Base-by-base conservation (phyloP, 2,113 vertebrate species). In the Nycticebus coucang region DNA sequence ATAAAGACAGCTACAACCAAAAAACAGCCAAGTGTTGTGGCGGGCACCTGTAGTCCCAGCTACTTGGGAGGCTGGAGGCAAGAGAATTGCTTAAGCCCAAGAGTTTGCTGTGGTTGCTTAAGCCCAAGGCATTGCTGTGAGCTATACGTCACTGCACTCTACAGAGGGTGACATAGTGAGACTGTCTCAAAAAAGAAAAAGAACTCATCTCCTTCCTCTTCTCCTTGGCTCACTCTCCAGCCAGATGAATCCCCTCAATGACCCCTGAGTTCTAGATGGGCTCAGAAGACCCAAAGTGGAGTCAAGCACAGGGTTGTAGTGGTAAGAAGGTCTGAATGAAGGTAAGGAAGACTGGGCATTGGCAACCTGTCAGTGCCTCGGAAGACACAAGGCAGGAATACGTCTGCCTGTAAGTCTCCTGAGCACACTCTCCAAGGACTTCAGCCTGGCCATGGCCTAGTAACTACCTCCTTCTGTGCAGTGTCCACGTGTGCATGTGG, bases 161-260 rank as follows among this genome's bases (percentile, higher is more conserved):
- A 50, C 45, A 50, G 45, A 50, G 45, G 45, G 45, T 50, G 45
- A 50, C 45, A 50, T 50, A 50, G 45, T 50, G 45, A 50, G 45
- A 50, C 45, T 50, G 45, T 50, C 45, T 50, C 45, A 50, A 50
- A 50, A 8, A 50, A 50, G 8, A 50, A 50, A 50, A 50, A 50
- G 45, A 50, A 50, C 10, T 10, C 45, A 50, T 50, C 45, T 88
- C 41, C 87, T 96, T n/a, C 68, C 87, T 84, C 83, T 87, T 77
- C 79, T 88, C 35, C 15, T 89, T 71, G 33, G 77, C 41, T 93
- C 69, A 53, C 90, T 82, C 92, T 86, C 92, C n/a, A 21, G 45
- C 37, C 87, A 82, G 0, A 0, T 2, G 33, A 57, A 15, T 75
- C 0, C 0, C 10, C 33, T 74, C 81, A 28, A 26, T 45, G 3